phyloP scores from a whole-genome alignment of 1,140 invertebrate species.

The Cotesia glomerata region DNA sequence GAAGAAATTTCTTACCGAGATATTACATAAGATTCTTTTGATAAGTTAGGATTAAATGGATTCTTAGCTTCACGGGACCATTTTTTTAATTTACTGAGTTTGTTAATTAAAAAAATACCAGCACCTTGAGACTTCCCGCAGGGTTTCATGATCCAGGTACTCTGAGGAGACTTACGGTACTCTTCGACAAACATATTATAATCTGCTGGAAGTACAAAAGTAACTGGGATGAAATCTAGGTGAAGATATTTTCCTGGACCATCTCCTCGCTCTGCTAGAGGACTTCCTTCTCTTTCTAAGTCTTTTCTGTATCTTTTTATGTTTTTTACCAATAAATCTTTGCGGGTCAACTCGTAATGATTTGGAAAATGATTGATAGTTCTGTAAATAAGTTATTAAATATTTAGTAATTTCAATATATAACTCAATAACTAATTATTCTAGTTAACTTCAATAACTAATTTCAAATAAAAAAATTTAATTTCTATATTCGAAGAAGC shows the following conservation, averaged over 20 bases:
- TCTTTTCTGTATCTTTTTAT: slow-evolving; percentile 93
- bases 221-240: slow-evolving; percentile 90
- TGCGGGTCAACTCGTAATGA: slow-evolving; percentile 93
- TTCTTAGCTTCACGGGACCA: slow-evolving; percentile 85
- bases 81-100: slow-evolving; percentile 85
- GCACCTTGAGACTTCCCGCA: slow-evolving; percentile 89
- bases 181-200: slow-evolving; percentile 97
- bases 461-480: too few species aligned
- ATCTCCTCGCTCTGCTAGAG: slow-evolving; percentile 80
- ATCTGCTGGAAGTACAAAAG: slow-evolving; percentile 91
- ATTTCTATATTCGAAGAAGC: slow-evolving; percentile 3
- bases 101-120: slow-evolving; percentile 89
- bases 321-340: slow-evolving; percentile 94
- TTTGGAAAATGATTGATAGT: slow-evolving; percentile 92
- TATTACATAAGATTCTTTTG: slow-evolving; percentile 90
- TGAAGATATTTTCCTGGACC: slow-evolving; percentile 79
- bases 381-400: slow-evolving; percentile 53
- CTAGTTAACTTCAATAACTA: too few species aligned
- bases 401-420: slow-evolving; percentile 11
- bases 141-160: slow-evolving; percentile 98
- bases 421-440: too few species aligned
- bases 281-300: slow-evolving; percentile 87
- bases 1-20: slow-evolving; percentile 71
- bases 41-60: slow-evolving; percentile 81
- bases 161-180: slow-evolving; percentile 87